Evolutionary conservation across 1,140 invertebrate genomes (phyloP), one percentile per base, ranked within the genome.

Genomic region (Bursaphelenchus mucronatus): DNA sequence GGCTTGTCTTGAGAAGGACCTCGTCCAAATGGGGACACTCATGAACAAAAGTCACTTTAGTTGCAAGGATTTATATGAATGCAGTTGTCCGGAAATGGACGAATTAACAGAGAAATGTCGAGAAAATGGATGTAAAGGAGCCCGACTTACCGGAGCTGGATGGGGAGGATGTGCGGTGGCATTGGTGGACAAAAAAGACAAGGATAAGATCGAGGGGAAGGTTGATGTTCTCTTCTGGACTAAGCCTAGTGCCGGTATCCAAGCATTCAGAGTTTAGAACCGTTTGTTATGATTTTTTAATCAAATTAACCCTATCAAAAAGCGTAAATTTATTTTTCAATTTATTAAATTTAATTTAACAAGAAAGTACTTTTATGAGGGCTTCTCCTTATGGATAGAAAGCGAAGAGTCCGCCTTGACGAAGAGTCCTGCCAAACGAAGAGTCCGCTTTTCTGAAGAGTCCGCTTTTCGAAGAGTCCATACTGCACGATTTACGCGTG

Each of bases 161-260:
- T 57, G 94, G 94, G 94, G 94, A 19, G 94, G 94, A 2, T 97
- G 93, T 82, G 87, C 90, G 63, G 91, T 97, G 13, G 90, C 92
- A 19, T 84, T 97, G 68, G 87, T 89, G 63, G 76, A 76, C 46
- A 57, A 63, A 46, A 21, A 53, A 19, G 85, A 87, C 0, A 84
- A 86, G 53, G 85, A 87, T 39, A 85, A 86, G 52, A 86, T 89
- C 1, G 71, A 56, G 49, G 50, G 21, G 39, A 50, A 68, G 17
- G 47, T 78, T 40, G 44, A 76, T n/a, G 69, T 75, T 10, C 52
- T 75, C n/a, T 75, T 75, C 44, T 75, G 73, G 73, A 78, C 45
- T 41, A 66, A 77, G 15, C 75, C 75, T 6, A 50, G 67, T 7
- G 49, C 49, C 15, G 75, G 76, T 39, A 75, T 76, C 47, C 64